These are phyloP conservation scores for Cairina moschata DNA, from an alignment of 2,113 vertebrate species.

Conservation along the genomic window DNA sequence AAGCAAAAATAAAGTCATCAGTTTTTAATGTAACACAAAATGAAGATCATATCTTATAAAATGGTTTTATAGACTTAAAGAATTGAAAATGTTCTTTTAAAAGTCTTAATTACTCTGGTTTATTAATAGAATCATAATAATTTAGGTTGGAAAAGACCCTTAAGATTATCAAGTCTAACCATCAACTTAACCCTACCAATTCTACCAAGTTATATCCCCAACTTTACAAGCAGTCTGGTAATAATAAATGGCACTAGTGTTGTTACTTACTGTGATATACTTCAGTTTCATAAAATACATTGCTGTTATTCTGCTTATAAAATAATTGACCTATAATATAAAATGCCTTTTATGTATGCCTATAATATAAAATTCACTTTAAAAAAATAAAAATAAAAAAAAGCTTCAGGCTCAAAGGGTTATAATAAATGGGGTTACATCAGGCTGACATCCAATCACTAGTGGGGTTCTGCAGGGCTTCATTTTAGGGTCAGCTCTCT, in stretches of 20 bases:
- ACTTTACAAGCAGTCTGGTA: background rate
- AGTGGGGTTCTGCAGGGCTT: too few species aligned
- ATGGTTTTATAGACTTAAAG: background rate
- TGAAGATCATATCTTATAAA: background rate
- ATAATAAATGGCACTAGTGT: background rate
- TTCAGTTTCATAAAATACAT: background rate
- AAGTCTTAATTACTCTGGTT: background rate
- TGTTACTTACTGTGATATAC: background rate
- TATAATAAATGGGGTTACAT: too few species aligned
- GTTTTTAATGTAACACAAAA: background rate
- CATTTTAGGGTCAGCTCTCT: too few species aligned
- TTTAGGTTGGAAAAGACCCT: background rate
- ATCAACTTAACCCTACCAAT: background rate
- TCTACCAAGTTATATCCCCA: background rate
- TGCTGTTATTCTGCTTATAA: background rate
- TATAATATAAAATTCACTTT: background rate
- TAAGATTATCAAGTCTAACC: background rate
- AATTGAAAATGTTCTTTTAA: background rate
- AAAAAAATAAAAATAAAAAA: background rate
- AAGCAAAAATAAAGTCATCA: background rate
- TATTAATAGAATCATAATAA: background rate
- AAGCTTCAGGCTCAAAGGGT: background rate
- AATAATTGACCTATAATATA: background rate
- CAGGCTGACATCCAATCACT: too few species aligned
- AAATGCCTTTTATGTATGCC: background rate